Conservation (phyloP, 1,140 invertebrate genomes). For the Heliconius himera region DNA sequence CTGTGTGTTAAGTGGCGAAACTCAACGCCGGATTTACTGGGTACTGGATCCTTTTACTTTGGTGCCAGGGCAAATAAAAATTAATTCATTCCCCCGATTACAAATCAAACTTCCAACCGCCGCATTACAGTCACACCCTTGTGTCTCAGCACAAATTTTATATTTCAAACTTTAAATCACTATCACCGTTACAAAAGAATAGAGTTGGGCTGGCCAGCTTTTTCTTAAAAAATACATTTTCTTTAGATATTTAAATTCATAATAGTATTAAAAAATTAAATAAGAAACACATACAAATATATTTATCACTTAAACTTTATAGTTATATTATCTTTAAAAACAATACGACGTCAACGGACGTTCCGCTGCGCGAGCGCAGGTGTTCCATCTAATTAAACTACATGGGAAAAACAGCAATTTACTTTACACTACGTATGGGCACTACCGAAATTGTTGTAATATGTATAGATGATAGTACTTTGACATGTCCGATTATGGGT, state of each 20-base stretch:
- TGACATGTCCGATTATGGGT: slow-evolving; percentile 32
- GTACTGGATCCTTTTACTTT: no score
- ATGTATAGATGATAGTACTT: slow-evolving; percentile 24
- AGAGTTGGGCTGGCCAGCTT: no score
- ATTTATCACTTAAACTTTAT: slow-evolving; percentile 2
- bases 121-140: no score
- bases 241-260: no score
- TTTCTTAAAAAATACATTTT: no score
- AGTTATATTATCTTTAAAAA: slow-evolving; percentile 13
- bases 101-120: no score
- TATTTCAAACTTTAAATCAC: not conserved
- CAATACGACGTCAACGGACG: slow-evolving; percentile 39
- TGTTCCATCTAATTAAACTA: slow-evolving; percentile 51
- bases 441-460: slow-evolving; percentile 40
- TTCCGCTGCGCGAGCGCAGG: slow-evolving; percentile 51
- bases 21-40: no score
- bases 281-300: slow-evolving; percentile 11
- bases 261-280: not conserved
- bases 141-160: not conserved
- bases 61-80: no score
- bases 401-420: slow-evolving; percentile 60
- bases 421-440: slow-evolving; percentile 23
- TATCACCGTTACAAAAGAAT: no score
- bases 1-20: no score
- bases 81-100: no score